Base-by-base conservation (phyloP, 2,888 invertebrate species). In the Microlaimidae sp. region DNA sequence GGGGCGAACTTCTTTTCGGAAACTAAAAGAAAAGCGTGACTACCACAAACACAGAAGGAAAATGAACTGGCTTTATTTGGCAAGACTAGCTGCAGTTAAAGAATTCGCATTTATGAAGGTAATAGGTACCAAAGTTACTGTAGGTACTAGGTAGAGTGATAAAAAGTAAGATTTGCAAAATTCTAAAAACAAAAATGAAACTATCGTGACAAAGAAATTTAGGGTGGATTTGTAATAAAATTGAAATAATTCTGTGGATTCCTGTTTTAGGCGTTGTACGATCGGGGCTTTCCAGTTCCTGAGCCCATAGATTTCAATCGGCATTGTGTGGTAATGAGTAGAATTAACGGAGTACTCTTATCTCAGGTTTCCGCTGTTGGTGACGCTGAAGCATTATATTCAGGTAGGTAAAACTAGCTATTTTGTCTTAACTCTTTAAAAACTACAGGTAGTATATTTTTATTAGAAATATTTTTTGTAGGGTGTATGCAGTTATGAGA, bases 51-150 rank as follows among this genome's bases (percentile, higher is more conserved):
- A 87, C 63, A 79, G 93, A 52, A 82, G 85, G 67, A 81, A 80
- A 51, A 82, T 81, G 10, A 90, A 89, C 0, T 99, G 97, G 97
- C 75, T 99, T 1, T 97, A 97, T 71, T 74, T 99, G 51, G 90
- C 93, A 0, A 78, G 93, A 55, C 82, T 97, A 62, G 92, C 97
- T 0, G 97, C 97, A 0, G 85, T 87, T 1, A 87, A 92, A 60
- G 97, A 97, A 75, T 97, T 84, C 75, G 88, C 92, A 0, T 97
- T 90, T 70, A 86, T 97, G 88, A 87, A 85, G 71, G 73, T 73
- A 32, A 32, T 32, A 32, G 32, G 10, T 17, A 17, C 32, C 17
- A 32, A 13, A 13, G 10, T 32, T 32, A 32, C 7, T 32, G 17
- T 32, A 13, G 32, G 32, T 32, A n/a, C n/a, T n/a, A n/a, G n/a